phyloP scores from a whole-genome alignment of 2,888 invertebrate genomes.

The Calameuta pallipes region DNA sequence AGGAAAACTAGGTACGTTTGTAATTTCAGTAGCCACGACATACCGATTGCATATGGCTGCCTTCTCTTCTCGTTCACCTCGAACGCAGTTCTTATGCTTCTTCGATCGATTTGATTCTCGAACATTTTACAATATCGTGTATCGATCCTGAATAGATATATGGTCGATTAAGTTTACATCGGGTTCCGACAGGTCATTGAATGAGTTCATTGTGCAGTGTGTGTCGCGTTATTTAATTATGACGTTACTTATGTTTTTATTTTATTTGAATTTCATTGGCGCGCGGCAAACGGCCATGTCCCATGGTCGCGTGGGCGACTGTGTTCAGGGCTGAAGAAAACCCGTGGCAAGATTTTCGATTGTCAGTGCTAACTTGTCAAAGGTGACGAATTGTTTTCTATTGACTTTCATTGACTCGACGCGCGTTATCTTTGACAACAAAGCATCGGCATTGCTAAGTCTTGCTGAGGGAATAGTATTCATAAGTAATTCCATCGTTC shows the following conservation, averaged over 20 bases:
- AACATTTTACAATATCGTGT: not conserved
- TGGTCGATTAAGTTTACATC: not conserved
- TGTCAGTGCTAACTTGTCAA: too few species aligned
- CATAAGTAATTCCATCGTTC: not conserved
- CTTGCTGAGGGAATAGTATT: not conserved
- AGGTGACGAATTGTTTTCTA: too few species aligned
- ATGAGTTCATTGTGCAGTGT: not conserved
- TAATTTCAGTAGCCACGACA: not conserved
- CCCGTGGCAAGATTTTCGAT: too few species aligned
- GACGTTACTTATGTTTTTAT: not conserved
- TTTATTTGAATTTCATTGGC: not conserved
- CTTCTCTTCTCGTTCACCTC: conserved; percentile 38
- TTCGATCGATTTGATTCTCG: not conserved
- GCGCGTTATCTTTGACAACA: too few species aligned
- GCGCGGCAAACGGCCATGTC: not conserved
- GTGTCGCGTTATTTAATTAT: not conserved
- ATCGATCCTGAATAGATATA: not conserved
- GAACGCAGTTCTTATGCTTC: conserved; percentile 39
- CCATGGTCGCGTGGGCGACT: not conserved
- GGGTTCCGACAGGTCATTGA: not conserved
- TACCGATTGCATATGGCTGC: not conserved
- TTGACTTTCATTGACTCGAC: too few species aligned
- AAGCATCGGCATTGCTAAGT: too few species aligned
- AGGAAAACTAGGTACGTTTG: not conserved
- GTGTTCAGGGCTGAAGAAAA: not conserved